A percentile compares a stretch with the other conserved stretches of the same genome.
phyloP scores from a whole-genome alignment of 2,113 vertebrate genomes.

The Synodontis membranacea region DNA sequence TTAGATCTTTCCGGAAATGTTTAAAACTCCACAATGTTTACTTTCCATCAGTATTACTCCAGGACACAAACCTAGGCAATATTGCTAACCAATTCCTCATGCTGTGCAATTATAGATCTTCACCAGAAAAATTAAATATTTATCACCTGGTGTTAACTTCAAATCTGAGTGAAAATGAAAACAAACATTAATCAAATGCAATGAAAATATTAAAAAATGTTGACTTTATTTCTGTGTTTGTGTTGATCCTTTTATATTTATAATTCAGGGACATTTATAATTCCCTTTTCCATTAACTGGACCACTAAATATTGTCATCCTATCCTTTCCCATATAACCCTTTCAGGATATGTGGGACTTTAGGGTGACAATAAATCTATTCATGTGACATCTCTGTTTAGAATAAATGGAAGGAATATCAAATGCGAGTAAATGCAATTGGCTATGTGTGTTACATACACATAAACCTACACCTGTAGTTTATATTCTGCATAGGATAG shows the following conservation, averaged over 20 bases:
- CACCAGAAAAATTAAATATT: conserved; percentile 72
- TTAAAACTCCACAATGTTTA: conserved; percentile 7
- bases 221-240: conserved; percentile 12
- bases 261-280: not conserved
- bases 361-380: conserved; percentile 62
- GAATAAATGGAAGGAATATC: conserved; percentile 10
- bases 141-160: conserved; percentile 66
- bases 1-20: conserved; percentile 3
- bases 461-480: not conserved
- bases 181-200: conserved; percentile 72
- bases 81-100: conserved; percentile 59
- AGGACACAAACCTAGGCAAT: conserved; percentile 43
- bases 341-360: conserved; percentile 49
- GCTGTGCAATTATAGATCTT: conserved; percentile 69
- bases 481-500: not conserved
- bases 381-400: conserved; percentile 59
- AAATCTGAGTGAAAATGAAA: conserved; percentile 68
- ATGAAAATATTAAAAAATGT: conserved; percentile 12
- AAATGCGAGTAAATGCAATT: conserved; percentile 56
- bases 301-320: conserved; percentile 59
- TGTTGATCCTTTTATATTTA: conserved; percentile 21
- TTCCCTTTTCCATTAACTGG: conserved; percentile 26
- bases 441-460: conserved; percentile 32
- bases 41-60: conserved; percentile 28
- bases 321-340: conserved; percentile 49